These are phyloP conservation scores for Pangasius djambal DNA, from an alignment of 2,797 vertebrate species.

Conservation along the genomic window DNA sequence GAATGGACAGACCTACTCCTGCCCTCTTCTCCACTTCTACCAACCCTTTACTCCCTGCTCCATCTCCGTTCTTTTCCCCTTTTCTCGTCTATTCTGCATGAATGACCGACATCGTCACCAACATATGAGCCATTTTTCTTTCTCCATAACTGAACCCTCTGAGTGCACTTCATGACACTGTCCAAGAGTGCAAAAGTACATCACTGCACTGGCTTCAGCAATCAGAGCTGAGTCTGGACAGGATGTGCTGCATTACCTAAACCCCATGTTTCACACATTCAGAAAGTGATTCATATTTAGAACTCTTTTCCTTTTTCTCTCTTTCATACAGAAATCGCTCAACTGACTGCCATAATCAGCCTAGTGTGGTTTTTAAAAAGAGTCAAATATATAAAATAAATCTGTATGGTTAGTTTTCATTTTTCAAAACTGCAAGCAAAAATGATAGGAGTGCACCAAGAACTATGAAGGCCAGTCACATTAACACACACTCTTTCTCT, in stretches of 20 bases:
- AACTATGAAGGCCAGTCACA: constrained; percentile 32
- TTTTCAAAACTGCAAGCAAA: constrained; percentile 45
- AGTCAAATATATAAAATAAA: background rate
- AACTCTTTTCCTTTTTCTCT: constrained; percentile 6
- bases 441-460: constrained; percentile 42
- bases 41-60: background rate
- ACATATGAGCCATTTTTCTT: background rate
- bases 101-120: background rate
- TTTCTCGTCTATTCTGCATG: background rate
- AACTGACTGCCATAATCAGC: background rate
- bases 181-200: constrained; percentile 16
- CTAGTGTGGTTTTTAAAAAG: background rate
- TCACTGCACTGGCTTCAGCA: background rate
- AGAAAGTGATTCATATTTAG: background rate
- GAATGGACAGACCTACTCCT: background rate
- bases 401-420: constrained; percentile 21
- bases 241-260: background rate
- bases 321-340: constrained; percentile 17
- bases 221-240: background rate
- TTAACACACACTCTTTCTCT: constrained; percentile 23
- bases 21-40: background rate
- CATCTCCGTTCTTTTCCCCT: background rate
- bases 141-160: background rate
- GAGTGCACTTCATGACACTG: background rate
- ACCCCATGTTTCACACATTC: background rate